Evolutionary conservation across 2,888 invertebrate genomes (phyloP).

Genomic region (Ephialtes manifestator): DNA sequence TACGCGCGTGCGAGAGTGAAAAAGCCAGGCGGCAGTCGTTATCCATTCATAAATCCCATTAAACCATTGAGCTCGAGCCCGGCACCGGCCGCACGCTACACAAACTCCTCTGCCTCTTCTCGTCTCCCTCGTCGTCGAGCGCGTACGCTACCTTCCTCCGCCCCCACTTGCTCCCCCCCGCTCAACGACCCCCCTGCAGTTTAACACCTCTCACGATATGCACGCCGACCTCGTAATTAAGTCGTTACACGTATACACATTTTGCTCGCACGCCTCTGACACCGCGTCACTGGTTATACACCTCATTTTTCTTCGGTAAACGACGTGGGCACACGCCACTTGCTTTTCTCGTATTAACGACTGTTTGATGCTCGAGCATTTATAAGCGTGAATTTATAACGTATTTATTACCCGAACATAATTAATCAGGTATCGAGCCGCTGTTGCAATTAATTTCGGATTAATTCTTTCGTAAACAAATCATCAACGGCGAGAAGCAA

Average conservation of each 20-base stretch:
- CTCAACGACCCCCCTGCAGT: slow-evolving; percentile 63
- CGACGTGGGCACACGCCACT: slow-evolving; percentile 25
- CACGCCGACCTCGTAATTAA: slow-evolving; percentile 78
- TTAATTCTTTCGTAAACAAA: too few species aligned
- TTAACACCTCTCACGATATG: slow-evolving; percentile 74
- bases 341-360: slow-evolving; percentile 6
- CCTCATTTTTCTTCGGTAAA: slow-evolving; percentile 75
- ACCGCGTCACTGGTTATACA: slow-evolving; percentile 61
- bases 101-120: slow-evolving; percentile 42
- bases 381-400: too few species aligned
- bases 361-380: neutral
- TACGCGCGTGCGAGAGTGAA: slow-evolving; percentile 72
- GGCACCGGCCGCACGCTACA: slow-evolving; percentile 49
- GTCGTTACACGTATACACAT: slow-evolving; percentile 76
- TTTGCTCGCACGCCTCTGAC: slow-evolving; percentile 49
- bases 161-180: slow-evolving; percentile 7
- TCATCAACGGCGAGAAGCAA: too few species aligned
- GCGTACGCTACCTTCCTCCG: slow-evolving; percentile 33
- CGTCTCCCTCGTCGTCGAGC: slow-evolving; percentile 37
- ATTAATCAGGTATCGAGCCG: neutral
- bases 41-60: slow-evolving; percentile 81
- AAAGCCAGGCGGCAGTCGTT: slow-evolving; percentile 76
- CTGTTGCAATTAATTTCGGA: neutral
- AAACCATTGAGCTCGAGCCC: slow-evolving; percentile 75
- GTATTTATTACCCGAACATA: too few species aligned